Conservation (phyloP, 2,888 invertebrate genomes). For the Poecilobothrus nobilitatus region DNA sequence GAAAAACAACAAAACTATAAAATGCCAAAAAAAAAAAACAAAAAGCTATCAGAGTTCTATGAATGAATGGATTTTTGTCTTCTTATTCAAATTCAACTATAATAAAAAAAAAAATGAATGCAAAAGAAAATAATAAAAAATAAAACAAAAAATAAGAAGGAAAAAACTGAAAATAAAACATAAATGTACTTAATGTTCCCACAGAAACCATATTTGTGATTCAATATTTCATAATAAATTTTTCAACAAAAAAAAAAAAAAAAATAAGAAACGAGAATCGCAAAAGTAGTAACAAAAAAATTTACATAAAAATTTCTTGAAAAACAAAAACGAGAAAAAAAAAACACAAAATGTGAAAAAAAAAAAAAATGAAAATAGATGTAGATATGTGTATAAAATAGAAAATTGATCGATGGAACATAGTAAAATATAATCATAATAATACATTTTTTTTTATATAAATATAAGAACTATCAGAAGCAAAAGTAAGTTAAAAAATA, state of each 20-base stretch:
- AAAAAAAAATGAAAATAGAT: not conserved
- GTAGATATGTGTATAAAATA: not conserved
- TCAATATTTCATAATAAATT: not conserved
- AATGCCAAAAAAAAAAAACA: no score
- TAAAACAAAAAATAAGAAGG: no score
- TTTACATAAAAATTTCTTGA: not conserved
- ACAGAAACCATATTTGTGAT: conserved; percentile 1
- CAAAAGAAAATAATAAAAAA: no score
- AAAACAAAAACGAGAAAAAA: no score
- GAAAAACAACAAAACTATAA: not conserved
- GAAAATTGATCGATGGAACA: no score
- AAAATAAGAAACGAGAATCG: no score
- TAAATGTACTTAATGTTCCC: not conserved
- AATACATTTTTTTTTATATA: no score
- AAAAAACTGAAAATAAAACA: no score
- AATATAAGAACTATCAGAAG: no score
- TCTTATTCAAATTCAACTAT: not conserved
- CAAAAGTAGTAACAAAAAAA: not conserved
- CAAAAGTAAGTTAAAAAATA: no score
- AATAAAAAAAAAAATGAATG: not conserved
- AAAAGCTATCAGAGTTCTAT: not conserved
- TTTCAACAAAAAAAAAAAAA: not conserved
- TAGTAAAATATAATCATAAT: no score
- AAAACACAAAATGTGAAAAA: not conserved
- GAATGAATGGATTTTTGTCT: not conserved